phyloP scores from a whole-genome alignment of 2,113 vertebrate genomes.

The Poecile atricapillus region DNA sequence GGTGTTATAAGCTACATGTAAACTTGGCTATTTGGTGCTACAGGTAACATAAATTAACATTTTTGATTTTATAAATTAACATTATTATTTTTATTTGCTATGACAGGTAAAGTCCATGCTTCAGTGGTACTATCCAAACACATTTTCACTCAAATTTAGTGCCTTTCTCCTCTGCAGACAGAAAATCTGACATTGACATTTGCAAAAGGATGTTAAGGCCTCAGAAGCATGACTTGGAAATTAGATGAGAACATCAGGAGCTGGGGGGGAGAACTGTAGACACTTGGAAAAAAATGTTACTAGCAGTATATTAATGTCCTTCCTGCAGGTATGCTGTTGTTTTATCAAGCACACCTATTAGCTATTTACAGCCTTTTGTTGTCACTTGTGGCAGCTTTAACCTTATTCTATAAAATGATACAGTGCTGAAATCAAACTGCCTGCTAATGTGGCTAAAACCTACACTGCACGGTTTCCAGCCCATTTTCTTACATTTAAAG shows the following conservation, averaged over 20 bases:
- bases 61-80: background rate
- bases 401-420: background rate
- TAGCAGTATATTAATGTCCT: background rate
- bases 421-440: background rate
- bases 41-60: background rate
- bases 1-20: background rate
- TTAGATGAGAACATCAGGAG: constrained; percentile 20
- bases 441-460: background rate
- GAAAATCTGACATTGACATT: background rate
- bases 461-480: background rate
- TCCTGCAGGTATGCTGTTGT: background rate
- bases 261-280: background rate
- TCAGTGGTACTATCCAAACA: background rate
- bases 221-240: constrained; percentile 26
- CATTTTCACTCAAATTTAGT: background rate
- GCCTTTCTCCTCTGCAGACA: background rate
- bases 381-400: constrained; percentile 2
- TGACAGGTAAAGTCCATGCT: background rate
- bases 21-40: background rate
- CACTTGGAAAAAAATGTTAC: background rate
- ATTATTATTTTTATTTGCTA: background rate
- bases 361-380: background rate
- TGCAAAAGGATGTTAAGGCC: background rate
- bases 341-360: background rate
- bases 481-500: background rate